Percentiles rank a stretch among this genome's conserved stretches.
Conservation (phyloP, 2,888 invertebrate genomes). For the Temnothorax unifasciatus region DNA sequence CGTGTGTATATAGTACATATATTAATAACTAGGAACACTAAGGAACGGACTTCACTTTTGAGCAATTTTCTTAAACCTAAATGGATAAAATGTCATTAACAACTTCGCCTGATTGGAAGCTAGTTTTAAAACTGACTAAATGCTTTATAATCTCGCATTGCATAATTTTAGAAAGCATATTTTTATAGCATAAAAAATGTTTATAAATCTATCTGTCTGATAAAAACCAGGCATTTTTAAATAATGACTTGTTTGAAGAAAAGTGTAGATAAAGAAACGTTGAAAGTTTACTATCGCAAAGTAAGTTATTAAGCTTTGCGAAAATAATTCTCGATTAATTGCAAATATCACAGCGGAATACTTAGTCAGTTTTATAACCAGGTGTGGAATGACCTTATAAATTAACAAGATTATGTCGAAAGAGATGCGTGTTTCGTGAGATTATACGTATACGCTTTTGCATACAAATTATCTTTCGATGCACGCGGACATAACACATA, state of each 20-base stretch:
- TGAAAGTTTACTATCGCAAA: background rate
- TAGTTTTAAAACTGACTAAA: constrained; percentile 20
- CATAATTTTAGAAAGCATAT: background rate
- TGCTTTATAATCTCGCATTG: background rate
- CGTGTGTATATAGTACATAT: no score
- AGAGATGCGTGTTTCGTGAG: constrained; percentile 49
- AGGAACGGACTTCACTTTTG: no score
- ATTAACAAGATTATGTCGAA: constrained; percentile 40
- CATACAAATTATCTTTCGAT: constrained; percentile 57
- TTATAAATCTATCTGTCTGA: background rate
- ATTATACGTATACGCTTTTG: constrained; percentile 58
- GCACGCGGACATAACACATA: background rate
- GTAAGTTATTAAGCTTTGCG: background rate
- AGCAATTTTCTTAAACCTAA: no score
- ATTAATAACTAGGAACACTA: no score
- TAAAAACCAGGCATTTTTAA: background rate
- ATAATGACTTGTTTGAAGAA: background rate
- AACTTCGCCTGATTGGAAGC: no score
- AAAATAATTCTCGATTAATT: background rate
- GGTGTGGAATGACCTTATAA: constrained; percentile 8
- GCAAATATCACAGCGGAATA: background rate
- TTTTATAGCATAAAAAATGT: background rate
- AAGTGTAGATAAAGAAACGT: background rate
- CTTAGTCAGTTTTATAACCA: constrained; percentile 4
- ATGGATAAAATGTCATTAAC: no score